Percentiles rank a stretch among this genome's conserved stretches.
Evolutionary conservation across 2,113 vertebrate species (phyloP).

Genomic region (Melanotaenia duboulayi): DNA sequence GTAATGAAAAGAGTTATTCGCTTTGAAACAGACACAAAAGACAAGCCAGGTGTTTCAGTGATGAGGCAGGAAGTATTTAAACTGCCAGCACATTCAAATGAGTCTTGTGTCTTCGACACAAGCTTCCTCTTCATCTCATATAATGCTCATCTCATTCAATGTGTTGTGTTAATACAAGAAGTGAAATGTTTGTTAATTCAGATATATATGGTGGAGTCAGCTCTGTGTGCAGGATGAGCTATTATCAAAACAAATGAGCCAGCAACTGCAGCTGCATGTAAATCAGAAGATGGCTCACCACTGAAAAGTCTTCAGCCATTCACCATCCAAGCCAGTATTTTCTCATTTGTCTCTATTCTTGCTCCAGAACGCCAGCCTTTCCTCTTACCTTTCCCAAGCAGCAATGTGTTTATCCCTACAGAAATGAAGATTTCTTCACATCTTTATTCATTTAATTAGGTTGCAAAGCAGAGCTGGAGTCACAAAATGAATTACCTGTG

Average conservation of each 20-base stretch:
- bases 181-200: constrained; percentile 70
- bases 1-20: constrained; percentile 30
- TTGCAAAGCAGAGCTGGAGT: constrained; percentile 62
- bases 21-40: constrained; percentile 36
- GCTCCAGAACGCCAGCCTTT: constrained; percentile 54
- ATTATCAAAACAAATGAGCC: constrained; percentile 78
- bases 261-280: constrained; percentile 69
- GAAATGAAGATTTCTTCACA: constrained; percentile 74
- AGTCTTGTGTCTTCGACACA: constrained; percentile 43
- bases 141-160: constrained; percentile 47
- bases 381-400: constrained; percentile 58
- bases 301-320: constrained; percentile 65
- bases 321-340: constrained; percentile 44
- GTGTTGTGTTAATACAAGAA: constrained; percentile 48
- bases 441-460: constrained; percentile 79
- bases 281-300: constrained; percentile 54
- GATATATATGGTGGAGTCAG: constrained; percentile 61
- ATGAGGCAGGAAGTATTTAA: constrained; percentile 58
- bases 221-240: constrained; percentile 59
- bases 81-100: constrained; percentile 39
- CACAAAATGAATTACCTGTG: constrained; percentile 76
- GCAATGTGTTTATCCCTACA: constrained; percentile 69
- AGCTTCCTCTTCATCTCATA: constrained; percentile 45
- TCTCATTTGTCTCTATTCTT: constrained; percentile 57
- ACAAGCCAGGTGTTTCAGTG: constrained; percentile 66